Base-by-base conservation (phyloP, 2,888 invertebrate species). In the Melipona beecheii region DNA sequence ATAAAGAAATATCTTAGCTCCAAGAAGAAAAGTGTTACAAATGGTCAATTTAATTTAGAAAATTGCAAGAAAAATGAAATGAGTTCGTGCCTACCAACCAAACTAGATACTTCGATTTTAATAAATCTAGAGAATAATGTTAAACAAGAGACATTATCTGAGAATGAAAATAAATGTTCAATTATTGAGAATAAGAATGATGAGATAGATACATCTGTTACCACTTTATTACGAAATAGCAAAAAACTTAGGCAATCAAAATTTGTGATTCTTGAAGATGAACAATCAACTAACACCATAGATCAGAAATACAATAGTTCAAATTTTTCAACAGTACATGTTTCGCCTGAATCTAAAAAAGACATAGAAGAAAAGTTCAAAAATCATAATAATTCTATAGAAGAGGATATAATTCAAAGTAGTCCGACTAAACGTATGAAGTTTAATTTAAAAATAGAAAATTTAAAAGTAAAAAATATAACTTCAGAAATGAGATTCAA, bases 171-270 rank as follows among this genome's bases (percentile, higher is more conserved):
- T 21, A 21, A 77, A 15, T 54, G 6, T 58, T 24, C 36, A 52
- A 4, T n/a, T 64, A 58, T 11, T 2, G 49, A 73, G 17, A 74
- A 74, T 31, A 73, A 72, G 64, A 71, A 66, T 19, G 71, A 84
- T 58, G 24, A 66, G 72, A 60, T 76, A 58, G 60, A 80, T 58
- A 78, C 78, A 73, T 70, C 78, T 56, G 2, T 60, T 36, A 89
- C 81, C 17, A 88, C 83, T 54, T 70, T 89, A 27, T 75, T 84
- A 13, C 62, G 81, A 3, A 82, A 79, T 72, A 91, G 92, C 4
- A 92, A 91, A 74, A 91, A 86, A 72, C 64, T 91, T 5, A 91
- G 86, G 65, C 94, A 93, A 75, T 86, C 91, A 5, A 92, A 82
- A 49, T 86, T 93, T 43, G 36, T 88, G 49, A 78, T 93, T 43